phyloP scores from a whole-genome alignment of 2,797 vertebrate genomes.

The Pelochelys cantorii region DNA sequence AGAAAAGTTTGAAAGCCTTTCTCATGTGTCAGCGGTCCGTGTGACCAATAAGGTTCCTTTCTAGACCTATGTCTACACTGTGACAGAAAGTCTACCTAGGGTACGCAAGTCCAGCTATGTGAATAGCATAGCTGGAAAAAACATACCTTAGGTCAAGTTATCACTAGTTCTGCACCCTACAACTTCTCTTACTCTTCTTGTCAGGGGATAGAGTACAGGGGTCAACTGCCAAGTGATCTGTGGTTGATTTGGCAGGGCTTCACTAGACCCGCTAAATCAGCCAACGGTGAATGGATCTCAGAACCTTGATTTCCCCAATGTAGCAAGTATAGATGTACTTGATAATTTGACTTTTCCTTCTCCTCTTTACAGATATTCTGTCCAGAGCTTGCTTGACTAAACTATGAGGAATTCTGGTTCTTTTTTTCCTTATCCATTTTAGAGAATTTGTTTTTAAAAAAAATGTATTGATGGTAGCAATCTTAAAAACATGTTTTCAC shows the following conservation, averaged over 20 bases:
- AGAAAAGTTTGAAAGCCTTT: background rate
- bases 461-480: background rate
- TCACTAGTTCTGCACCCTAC: too few relatives aligned
- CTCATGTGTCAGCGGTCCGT: background rate
- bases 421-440: constrained; percentile 10
- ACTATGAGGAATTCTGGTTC: background rate
- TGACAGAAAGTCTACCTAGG: too few relatives aligned
- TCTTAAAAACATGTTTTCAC: background rate
- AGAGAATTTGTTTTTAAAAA: background rate
- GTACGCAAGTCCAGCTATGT: too few relatives aligned
- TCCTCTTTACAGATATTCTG: background rate
- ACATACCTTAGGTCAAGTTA: too few relatives aligned
- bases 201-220: too few relatives aligned
- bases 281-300: too few relatives aligned
- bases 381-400: background rate
- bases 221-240: too few relatives aligned
- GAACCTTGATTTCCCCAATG: too few relatives aligned
- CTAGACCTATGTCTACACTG: background rate
- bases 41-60: background rate
- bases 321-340: background rate
- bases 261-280: too few relatives aligned
- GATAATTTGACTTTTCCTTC: background rate
- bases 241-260: too few relatives aligned
- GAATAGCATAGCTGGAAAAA: too few relatives aligned
- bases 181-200: too few relatives aligned